Base-by-base conservation (phyloP, 2,888 invertebrate genomes). In the Osmoderma eremita region DNA sequence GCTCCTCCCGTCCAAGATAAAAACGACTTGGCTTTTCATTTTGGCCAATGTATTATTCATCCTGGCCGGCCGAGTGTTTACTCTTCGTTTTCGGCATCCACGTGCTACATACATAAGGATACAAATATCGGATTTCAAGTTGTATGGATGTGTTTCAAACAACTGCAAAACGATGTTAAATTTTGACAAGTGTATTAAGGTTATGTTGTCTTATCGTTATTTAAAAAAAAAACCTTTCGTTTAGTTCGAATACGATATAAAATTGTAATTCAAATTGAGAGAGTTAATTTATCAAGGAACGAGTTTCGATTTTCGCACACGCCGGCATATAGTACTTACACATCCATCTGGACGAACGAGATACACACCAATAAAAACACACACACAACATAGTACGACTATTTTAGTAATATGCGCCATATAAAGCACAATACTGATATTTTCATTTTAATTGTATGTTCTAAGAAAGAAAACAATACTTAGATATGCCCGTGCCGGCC, bases 401-500 rank as follows among this genome's bases (percentile, higher is more conserved):
- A 75, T 75, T 75, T 74, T 74, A 72, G 74, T 73, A 72, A 75
- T 76, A 73, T 75, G 74, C 69, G 66, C 77, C 76, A 75, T 78
- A 77, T 77, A 77, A 73, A 75, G 76, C 73, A 75, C 75, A 76
- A 76, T 75, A 76, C 74, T 70, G 75, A 77, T 75, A 76, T 72
- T 71, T 72, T 73, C 72, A 72, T 74, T 74, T 74, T 74, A 74
- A 74, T 74, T 73, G 74, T 72, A 69, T 62, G 67, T 74, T 74
- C 73, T 73, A 72, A 73, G 73, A 74, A 74, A 73, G 72, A 72
- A 71, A 70, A 74, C 74, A 74, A 74, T 74, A 73, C 72, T 71
- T 73, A 74, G 72, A 73, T 74, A 69, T 72, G 69, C 70, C 71
- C 68, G 71, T 69, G 71, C 63, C 67, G 30, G 30, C 61, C 68